These are phyloP conservation scores for Amblyjoppa proteus DNA, from an alignment of 2,888 invertebrate species.

Conservation along the genomic window DNA sequence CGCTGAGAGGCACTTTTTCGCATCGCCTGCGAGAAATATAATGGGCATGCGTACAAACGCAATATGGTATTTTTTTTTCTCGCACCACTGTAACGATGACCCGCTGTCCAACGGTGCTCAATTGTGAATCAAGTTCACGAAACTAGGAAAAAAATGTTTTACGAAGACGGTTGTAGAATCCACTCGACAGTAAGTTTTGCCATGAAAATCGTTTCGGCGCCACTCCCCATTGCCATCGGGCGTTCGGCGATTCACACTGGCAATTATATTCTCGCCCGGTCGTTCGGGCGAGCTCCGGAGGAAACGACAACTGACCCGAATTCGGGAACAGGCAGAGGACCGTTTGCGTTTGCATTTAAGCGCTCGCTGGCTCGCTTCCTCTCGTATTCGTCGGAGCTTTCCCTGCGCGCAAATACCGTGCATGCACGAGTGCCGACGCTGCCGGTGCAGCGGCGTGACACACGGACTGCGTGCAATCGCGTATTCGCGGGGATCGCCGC, in stretches of 20 bases:
- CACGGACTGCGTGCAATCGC: conserved; percentile 66
- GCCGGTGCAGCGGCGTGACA: conserved; percentile 19
- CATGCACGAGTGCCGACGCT: conserved; percentile 59
- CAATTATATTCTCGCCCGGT: conserved; percentile 66
- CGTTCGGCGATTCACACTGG: conserved; percentile 64
- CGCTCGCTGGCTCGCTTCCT: conserved; percentile 48
- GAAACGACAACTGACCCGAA: conserved; percentile 81
- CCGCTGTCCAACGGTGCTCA: too few relatives aligned
- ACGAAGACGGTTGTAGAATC: background rate
- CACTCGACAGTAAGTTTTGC: background rate
- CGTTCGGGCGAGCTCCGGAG: conserved; percentile 63
- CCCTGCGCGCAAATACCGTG: conserved; percentile 61
- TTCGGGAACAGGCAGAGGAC: conserved; percentile 69
- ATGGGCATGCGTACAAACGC: too few relatives aligned
- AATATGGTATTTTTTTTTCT: too few relatives aligned
- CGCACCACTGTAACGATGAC: too few relatives aligned
- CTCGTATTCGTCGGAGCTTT: conserved; percentile 55
- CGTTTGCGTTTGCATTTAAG: conserved; percentile 72
- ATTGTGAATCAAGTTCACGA: too few relatives aligned
- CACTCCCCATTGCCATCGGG: background rate
- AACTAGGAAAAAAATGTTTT: too few relatives aligned
- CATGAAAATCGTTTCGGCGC: background rate
- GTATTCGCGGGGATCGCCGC: conserved; percentile 55
- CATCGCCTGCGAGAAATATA: too few relatives aligned
- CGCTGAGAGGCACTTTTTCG: too few relatives aligned